A percentile compares a stretch with the other conserved stretches of the same genome.
phyloP scores from a whole-genome alignment of 2,797 vertebrate species.

The Sebastes hubbsi region DNA sequence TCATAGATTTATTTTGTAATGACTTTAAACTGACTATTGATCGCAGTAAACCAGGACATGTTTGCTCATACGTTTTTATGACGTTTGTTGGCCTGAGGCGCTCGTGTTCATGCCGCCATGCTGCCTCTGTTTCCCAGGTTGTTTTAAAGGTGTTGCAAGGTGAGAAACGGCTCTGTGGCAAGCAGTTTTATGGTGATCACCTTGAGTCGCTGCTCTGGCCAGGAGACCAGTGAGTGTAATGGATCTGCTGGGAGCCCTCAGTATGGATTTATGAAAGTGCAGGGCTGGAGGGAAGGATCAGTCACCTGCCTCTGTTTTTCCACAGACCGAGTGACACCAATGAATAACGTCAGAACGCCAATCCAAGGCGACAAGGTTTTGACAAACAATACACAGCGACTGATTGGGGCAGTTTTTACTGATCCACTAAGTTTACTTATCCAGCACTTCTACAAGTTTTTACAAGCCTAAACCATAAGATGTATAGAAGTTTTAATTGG shows the following conservation, averaged over 20 bases:
- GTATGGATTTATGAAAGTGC: slow-evolving; percentile 87
- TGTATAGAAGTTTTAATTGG: slow-evolving; percentile 13
- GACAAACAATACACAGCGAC: slow-evolving; percentile 69
- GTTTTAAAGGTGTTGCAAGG: slow-evolving; percentile 66
- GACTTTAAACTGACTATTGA: slow-evolving; percentile 4
- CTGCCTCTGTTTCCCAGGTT: slow-evolving; percentile 55
- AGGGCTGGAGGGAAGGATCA: slow-evolving; percentile 75
- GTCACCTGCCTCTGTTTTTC: slow-evolving; percentile 78
- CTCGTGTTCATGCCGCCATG: slow-evolving; percentile 14
- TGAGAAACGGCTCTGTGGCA: slow-evolving; percentile 64
- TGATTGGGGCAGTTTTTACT: slow-evolving; percentile 25
- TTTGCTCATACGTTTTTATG: slow-evolving; percentile 38
- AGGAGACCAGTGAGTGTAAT: slow-evolving; percentile 89
- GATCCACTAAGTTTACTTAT: slow-evolving; percentile 37
- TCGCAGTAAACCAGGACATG: slow-evolving; percentile 24
- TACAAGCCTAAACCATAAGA: background rate
- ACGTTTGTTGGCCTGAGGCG: slow-evolving; percentile 27
- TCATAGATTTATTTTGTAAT: slow-evolving; percentile 9
- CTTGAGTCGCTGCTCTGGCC: slow-evolving; percentile 86
- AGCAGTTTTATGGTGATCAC: slow-evolving; percentile 86
- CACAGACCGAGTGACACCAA: slow-evolving; percentile 72
- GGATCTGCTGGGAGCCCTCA: slow-evolving; percentile 82
- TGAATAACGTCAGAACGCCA: slow-evolving; percentile 78
- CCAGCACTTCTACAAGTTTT: slow-evolving; percentile 9
- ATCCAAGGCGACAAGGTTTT: slow-evolving; percentile 82